Evolutionary conservation across 2,888 invertebrate species (phyloP).

Genomic region (Rotaria sp.): DNA sequence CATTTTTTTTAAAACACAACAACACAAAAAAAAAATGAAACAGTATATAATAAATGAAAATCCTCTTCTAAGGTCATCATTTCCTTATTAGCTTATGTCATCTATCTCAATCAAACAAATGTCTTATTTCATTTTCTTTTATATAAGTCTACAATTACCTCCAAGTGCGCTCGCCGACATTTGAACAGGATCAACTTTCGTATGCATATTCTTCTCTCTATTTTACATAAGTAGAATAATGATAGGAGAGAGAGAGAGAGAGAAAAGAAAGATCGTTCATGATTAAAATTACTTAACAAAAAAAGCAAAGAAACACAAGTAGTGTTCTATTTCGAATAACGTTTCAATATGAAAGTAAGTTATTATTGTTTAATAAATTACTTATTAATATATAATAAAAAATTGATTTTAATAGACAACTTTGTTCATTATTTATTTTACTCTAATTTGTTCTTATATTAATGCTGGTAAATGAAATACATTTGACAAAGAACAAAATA

Average conservation of each 20-base stretch:
- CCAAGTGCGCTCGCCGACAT: not conserved
- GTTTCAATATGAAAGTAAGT: not conserved
- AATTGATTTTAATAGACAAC: not conserved
- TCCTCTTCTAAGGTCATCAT: not conserved
- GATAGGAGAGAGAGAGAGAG: not conserved
- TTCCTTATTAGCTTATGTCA: not conserved
- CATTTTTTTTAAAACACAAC: not conserved
- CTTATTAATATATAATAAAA: not conserved
- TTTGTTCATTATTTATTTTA: not conserved
- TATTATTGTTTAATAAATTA: not conserved
- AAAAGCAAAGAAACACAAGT: not conserved
- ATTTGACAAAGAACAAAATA: not conserved
- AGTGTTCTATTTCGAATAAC: not conserved
- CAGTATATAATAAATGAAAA: not conserved
- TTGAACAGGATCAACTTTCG: conserved; percentile 29
- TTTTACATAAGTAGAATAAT: not conserved
- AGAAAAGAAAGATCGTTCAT: not conserved
- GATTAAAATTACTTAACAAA: not conserved
- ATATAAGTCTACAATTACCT: conserved; percentile 13
- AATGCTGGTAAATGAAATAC: not conserved
- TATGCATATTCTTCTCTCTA: not conserved
- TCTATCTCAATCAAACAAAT: conserved; percentile 19
- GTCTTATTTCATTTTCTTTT: not conserved
- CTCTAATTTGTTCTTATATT: not conserved
- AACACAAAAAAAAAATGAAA: not conserved